Percentiles rank a stretch among this genome's conserved stretches.
These are phyloP conservation scores for Lasiurus cinereus DNA, from an alignment of 2,113 vertebrate genomes.

Conservation along the genomic window DNA sequence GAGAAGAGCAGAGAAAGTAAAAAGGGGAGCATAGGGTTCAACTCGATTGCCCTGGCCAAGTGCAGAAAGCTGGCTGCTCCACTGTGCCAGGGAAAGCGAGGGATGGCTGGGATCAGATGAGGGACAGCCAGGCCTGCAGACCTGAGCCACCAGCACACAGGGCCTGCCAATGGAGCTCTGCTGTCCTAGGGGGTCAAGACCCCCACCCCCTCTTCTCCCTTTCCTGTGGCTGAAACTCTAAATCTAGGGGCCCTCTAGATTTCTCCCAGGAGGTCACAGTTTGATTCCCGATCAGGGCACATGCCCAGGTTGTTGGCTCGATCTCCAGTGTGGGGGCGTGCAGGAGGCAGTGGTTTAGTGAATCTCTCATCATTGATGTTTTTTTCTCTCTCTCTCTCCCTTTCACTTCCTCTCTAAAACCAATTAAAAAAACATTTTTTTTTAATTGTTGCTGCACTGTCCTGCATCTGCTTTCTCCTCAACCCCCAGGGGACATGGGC, in stretches of 20 bases:
- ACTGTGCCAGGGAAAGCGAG: background rate
- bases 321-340: too few relatives aligned
- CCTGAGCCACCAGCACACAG: background rate
- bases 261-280: too few relatives aligned
- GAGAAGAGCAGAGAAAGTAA: background rate
- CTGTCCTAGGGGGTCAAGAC: fast-evolving
- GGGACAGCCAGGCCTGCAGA: background rate
- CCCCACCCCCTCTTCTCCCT: background rate
- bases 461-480: too few relatives aligned
- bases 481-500: background rate
- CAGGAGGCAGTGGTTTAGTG: too few relatives aligned
- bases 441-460: background rate
- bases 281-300: too few relatives aligned
- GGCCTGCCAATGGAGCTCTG: background rate
- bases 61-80: background rate
- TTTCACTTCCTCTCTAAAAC: too few relatives aligned
- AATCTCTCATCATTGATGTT: too few relatives aligned
- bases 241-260: too few relatives aligned
- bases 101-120: too few relatives aligned
- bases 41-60: background rate
- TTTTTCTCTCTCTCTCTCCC: too few relatives aligned
- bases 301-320: too few relatives aligned
- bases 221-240: background rate
- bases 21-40: background rate
- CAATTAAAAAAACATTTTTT: too few relatives aligned